Conservation (phyloP, 2,113 vertebrate genomes). For the Amblyornis subalaris region DNA sequence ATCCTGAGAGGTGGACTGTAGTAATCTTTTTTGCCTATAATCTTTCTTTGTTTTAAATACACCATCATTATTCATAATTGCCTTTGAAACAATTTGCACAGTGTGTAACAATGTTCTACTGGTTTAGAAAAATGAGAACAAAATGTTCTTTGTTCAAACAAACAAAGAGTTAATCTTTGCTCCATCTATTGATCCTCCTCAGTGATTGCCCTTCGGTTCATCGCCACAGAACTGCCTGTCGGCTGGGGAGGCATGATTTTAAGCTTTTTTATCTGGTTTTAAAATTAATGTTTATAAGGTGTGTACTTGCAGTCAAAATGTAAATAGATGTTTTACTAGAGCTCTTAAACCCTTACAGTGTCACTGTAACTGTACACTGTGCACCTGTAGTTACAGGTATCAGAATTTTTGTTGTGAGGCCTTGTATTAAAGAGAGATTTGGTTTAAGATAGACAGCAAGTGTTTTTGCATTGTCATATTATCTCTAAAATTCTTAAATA, state of each 20-base stretch:
- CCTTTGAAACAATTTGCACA: not conserved
- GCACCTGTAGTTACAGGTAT: not conserved
- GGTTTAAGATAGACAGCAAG: not conserved
- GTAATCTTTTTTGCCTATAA: not conserved
- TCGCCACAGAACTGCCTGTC: not conserved
- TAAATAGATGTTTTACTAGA: conserved; percentile 45
- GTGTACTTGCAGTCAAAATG: conserved; percentile 39
- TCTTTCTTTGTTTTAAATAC: conserved; percentile 27
- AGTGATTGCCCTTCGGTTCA: not conserved
- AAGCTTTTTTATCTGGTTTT: conserved; percentile 22
- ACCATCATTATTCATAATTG: not conserved
- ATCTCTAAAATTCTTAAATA: conserved; percentile 18
- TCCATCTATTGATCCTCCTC: not conserved
- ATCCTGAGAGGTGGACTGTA: not conserved
- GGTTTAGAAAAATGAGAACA: conserved; percentile 8
- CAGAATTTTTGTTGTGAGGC: conserved; percentile 8
- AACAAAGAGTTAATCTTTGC: not conserved
- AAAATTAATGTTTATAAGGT: conserved; percentile 26
- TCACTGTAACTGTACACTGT: not conserved
- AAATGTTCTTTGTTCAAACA: conserved; percentile 16
- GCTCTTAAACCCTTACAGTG: conserved; percentile 46
- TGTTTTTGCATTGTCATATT: conserved; percentile 49
- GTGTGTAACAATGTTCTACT: not conserved
- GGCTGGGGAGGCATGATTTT: not conserved
- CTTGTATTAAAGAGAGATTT: conserved; percentile 8